A percentile compares a stretch with the other conserved stretches of the same genome.
Evolutionary conservation across 2,888 invertebrate genomes (phyloP).

Genomic region (Cantharis flavilabris): DNA sequence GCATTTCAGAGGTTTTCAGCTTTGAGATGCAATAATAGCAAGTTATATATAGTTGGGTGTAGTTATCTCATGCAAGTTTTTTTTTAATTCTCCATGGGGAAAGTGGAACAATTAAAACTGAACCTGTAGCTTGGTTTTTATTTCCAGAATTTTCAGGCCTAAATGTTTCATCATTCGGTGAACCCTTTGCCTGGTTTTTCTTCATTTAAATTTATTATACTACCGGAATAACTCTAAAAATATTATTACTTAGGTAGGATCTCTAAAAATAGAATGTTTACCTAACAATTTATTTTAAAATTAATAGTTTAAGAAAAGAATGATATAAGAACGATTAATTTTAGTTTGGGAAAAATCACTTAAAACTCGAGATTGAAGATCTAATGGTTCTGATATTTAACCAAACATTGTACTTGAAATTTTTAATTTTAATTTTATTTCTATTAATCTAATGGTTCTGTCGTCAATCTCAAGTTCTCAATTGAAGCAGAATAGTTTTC

Average conservation of each 20-base stretch:
- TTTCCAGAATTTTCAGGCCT: not conserved
- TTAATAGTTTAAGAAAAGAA: not conserved
- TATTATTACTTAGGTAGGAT: not conserved
- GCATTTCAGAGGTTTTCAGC: not conserved
- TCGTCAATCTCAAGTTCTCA: not conserved
- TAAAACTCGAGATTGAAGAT: not conserved
- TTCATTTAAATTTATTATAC: not conserved
- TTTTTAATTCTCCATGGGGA: not conserved
- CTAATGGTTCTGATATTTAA: too few relatives aligned
- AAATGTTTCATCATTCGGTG: not conserved
- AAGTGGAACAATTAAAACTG: not conserved
- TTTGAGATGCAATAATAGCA: not conserved
- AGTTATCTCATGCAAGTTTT: not conserved
- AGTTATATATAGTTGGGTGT: not conserved
- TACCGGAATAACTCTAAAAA: not conserved
- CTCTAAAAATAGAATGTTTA: not conserved
- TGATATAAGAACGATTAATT: not conserved
- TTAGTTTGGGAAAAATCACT: too few relatives aligned
- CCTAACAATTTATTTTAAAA: not conserved
- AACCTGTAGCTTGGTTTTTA: not conserved
- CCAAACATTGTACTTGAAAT: too few relatives aligned
- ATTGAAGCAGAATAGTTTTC: not conserved
- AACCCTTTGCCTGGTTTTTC: not conserved
- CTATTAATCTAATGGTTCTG: not conserved
- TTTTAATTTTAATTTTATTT: too few relatives aligned